A percentile compares a stretch with the other conserved stretches of the same genome.
These are phyloP conservation scores for Pachyramphus minor DNA, from an alignment of 2,113 vertebrate species.

Conservation along the genomic window DNA sequence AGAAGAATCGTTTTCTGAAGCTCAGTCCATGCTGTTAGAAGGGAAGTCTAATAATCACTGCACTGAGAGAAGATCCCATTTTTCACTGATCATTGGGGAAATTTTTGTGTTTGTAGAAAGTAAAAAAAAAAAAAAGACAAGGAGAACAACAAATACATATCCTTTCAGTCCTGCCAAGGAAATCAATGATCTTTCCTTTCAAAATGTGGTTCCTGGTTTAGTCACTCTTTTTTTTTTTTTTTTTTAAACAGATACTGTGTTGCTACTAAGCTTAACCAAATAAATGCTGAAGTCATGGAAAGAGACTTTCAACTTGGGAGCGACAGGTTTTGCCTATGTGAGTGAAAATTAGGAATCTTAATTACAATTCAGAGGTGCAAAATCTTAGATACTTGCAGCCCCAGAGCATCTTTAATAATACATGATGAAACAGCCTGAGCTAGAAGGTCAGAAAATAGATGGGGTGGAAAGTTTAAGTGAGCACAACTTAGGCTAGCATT, in stretches of 20 bases:
- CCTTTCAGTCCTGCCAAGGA: background rate
- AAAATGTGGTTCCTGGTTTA: background rate
- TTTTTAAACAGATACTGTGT: background rate
- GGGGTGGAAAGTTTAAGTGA: background rate
- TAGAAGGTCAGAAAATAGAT: background rate
- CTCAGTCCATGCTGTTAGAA: background rate
- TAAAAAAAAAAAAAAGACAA: conserved; percentile 2
- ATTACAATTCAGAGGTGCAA: background rate
- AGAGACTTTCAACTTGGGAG: background rate
- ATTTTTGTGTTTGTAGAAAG: background rate
- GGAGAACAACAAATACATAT: background rate
- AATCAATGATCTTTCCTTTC: background rate
- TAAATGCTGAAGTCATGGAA: background rate
- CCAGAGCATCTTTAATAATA: background rate
- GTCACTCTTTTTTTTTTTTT: background rate
- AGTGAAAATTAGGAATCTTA: background rate
- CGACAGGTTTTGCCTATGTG: background rate
- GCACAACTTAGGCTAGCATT: background rate
- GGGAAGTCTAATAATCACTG: background rate
- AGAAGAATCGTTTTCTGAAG: background rate
- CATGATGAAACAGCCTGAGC: background rate
- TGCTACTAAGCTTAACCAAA: background rate
- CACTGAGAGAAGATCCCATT: background rate
- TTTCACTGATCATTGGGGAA: background rate
- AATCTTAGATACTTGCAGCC: background rate